Conservation (phyloP, 2,888 invertebrate species). For the Phyllotreta striolata region DNA sequence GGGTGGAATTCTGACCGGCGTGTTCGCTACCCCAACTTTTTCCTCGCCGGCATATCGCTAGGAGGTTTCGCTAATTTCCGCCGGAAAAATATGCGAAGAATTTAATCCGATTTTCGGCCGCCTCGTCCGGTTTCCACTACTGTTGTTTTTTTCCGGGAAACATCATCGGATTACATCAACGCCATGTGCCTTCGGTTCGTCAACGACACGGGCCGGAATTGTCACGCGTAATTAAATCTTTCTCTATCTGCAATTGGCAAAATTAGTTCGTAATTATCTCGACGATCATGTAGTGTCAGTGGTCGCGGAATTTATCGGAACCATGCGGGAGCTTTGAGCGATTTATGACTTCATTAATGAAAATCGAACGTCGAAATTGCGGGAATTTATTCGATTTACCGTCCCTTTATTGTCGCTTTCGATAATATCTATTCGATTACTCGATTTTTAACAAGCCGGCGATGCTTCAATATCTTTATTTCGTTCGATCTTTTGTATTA, state of each 20-base stretch:
- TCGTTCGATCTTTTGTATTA: too few species aligned
- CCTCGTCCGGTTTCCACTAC: too few species aligned
- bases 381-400: conserved; percentile 1
- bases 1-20: conserved; percentile 4
- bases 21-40: conserved; percentile 1
- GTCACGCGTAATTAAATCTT: conserved; percentile 21
- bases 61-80: conserved; percentile 3
- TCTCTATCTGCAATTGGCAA: conserved; percentile 27
- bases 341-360: conserved; percentile 31
- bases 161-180: too few species aligned
- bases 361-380: conserved; percentile 17
- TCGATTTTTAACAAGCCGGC: too few species aligned
- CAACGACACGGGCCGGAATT: conserved; percentile 3
- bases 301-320: conserved; percentile 24
- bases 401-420: too few species aligned
- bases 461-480: too few species aligned
- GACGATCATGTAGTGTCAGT: conserved; percentile 25
- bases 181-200: not conserved
- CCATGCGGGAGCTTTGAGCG: conserved; percentile 15
- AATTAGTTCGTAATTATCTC: conserved; percentile 31
- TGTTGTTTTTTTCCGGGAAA: too few species aligned
- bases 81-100: too few species aligned
- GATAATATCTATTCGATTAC: too few species aligned
- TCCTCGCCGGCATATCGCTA: not conserved
- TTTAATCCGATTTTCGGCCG: too few species aligned